Percentiles rank a stretch among this genome's conserved stretches.
phyloP scores from a whole-genome alignment of 2,797 vertebrate species.

The Enteromius unitaeniatus region DNA sequence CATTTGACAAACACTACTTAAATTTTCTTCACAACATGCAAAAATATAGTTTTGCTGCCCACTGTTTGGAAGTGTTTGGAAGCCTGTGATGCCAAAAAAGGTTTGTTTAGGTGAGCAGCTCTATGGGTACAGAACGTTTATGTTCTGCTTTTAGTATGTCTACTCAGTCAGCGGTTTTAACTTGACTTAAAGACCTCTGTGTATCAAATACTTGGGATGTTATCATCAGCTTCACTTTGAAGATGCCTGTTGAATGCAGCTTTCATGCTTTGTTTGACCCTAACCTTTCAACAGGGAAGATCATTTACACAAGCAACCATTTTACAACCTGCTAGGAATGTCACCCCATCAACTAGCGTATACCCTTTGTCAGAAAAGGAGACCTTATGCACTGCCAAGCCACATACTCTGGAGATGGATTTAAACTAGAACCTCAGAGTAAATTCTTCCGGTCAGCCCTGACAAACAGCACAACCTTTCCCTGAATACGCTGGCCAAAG shows the following conservation, averaged over 20 bases:
- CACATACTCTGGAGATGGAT: not conserved
- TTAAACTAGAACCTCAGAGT: not conserved
- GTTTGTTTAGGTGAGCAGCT: slow-evolving; percentile 9
- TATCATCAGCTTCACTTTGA: slow-evolving; percentile 22
- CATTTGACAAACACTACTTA: not conserved
- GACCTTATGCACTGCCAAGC: not conserved
- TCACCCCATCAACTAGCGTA: slow-evolving; percentile 3
- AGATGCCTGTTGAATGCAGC: slow-evolving; percentile 21
- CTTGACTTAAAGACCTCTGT: not conserved
- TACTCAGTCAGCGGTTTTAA: slow-evolving; percentile 30
- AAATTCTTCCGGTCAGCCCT: not conserved
- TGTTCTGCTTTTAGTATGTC: not conserved
- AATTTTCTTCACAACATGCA: not conserved
- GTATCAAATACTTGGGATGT: not conserved
- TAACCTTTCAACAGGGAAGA: slow-evolving; percentile 19
- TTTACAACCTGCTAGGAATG: slow-evolving; percentile 41
- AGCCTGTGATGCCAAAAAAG: not conserved
- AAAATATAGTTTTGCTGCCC: not conserved
- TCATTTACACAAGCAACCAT: slow-evolving; percentile 31
- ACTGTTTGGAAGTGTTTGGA: not conserved
- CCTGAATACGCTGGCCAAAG: slow-evolving; percentile 63
- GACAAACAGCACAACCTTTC: slow-evolving; percentile 56
- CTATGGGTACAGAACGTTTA: not conserved
- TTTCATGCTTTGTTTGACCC: slow-evolving; percentile 49
- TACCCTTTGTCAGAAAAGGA: slow-evolving; percentile 5